Evolutionary conservation across 2,113 vertebrate genomes (phyloP), one percentile per base, ranked within the genome.

Genomic region (Nymphicus hollandicus): DNA sequence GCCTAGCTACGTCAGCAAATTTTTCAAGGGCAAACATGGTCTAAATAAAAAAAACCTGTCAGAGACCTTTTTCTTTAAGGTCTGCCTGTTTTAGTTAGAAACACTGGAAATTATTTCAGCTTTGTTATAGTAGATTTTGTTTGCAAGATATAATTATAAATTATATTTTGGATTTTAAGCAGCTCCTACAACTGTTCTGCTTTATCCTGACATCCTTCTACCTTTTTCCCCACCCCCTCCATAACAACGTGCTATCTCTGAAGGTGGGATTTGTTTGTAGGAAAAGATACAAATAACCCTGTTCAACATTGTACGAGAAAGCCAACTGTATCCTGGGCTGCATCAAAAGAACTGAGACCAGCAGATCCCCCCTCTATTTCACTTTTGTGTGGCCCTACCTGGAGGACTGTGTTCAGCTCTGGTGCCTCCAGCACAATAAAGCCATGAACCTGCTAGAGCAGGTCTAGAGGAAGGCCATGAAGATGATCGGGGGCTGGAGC

Each of bases 341-440:
- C 35, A 37, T 10, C 9, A 2, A 46, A 80, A 86, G 43, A 19
- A 79, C 4, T 0, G 0, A 37, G 56, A 15, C 7, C 78, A 61
- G 11, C 6, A 16, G 10, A n/a, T 17, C 1, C 24, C 24, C 13
- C 29, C 13, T 82, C 27, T 80, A 4, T 55, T 55, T 50, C 2
- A 1, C 12, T 64, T 35, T 44, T 0, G 0, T 44, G 11, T 69
- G 41, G 56, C 8, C 4, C 6, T 13, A 52, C 19, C 4, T 27
- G 55, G 10, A 85, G 6, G 35, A 3, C 3, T 81, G 17, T 2
- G 2, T 37, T 6, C 55, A 65, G 44, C 6, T 56, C 33, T 70
- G 53, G 13, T 2, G 19, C 0, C 18, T 5, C 4, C 58, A 69
- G 1, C 2, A 65, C 0, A 29, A 2, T 17, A 46, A 66, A 13